Base-by-base conservation (phyloP, 2,888 invertebrate genomes). In the Leptarthrus brevirostris region DNA sequence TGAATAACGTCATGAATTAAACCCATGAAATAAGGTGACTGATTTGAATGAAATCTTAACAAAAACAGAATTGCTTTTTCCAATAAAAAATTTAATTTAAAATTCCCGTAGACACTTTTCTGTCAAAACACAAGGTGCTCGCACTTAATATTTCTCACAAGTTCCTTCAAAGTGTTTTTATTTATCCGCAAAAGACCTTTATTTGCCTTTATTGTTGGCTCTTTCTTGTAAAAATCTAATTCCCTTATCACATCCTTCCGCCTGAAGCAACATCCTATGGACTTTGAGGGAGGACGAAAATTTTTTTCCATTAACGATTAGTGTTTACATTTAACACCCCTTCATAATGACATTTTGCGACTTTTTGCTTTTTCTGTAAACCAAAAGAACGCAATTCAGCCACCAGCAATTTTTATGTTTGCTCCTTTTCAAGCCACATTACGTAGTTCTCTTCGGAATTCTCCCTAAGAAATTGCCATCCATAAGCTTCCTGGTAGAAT, bases 261-360 rank as follows among this genome's bases (percentile, higher is more conserved):
- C 40, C 16, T 40, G 30, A 30, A 8, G 30, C 30, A 71, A 14
- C 34, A 30, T 53, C 24, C 36, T 34, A 18, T 47, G 40, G 36
- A 14, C 40, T 54, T 24, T 22, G 26, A 34, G 44, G 14, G 49
- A 26, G 49, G 26, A 22, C 12, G 34, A 22, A 53, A 36, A 53
- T 47, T 53, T 30, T 58, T 56, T 69, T 69, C 69, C 74, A 74
- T 69, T 74, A 74, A 69, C 54, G 66, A 74, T 74, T 69, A 69
- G 44, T 74, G 74, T 74, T 74, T 74, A 74, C 74, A 56, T 74
- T 74, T 69, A 34, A 69, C 74, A 74, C 69, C 73, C 44, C 58
- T 72, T 58, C 26, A 72, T 72, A 71, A 71, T 71, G 71, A 52
- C 34, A 71, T 71, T 71, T 71, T 53, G 52, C 36, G 54, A 52